Evolutionary conservation across 2,888 invertebrate genomes (phyloP), one percentile per base, ranked within the genome.

Genomic region (Pomacea canaliculata): DNA sequence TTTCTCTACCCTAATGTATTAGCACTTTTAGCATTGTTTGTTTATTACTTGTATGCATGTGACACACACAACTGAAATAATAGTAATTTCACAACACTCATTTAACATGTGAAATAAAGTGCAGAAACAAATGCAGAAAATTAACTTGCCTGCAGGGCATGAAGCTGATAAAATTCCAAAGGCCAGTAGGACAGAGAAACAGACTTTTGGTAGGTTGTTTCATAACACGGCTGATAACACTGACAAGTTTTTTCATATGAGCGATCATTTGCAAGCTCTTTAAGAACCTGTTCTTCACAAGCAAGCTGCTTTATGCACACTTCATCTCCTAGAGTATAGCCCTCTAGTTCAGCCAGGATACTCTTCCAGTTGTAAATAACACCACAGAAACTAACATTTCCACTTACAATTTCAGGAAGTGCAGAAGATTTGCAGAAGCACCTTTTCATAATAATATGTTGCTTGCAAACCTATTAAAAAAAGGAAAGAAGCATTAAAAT

Each of bases 151-250:
- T 85, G 79, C 66, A 88, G 73, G 10, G 86, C 86, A 78, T 83
- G 81, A 19, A 84, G 79, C 79, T 88, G 88, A 73, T 85, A 86
- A 76, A 88, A 88, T 73, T 88, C 88, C 62, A 88, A 77, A 7
- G 88, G 88, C 87, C 87, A 88, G 79, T 88, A 88, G 13, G 87
- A 87, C 16, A 87, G 79, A 7, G 88, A 88, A 2, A 88, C 79
- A 9, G 88, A 85, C 74, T 88, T 88, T 70, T 87, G 86, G 78
- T 86, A 88, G 27, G 84, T 83, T 12, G 86, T 86, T 78, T 88
- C 88, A 10, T 82, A 78, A 70, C 87, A 87, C 0, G 87, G 88
- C 76, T 87, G 86, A 77, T 81, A 86, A 66, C 80, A 80, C 19
- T 81, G 79, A 67, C 88, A 88, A 7, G 81, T 77, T 18, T 78